These are phyloP conservation scores for Tromatobia lineatoria DNA, from an alignment of 2,888 invertebrate species.

Conservation along the genomic window DNA sequence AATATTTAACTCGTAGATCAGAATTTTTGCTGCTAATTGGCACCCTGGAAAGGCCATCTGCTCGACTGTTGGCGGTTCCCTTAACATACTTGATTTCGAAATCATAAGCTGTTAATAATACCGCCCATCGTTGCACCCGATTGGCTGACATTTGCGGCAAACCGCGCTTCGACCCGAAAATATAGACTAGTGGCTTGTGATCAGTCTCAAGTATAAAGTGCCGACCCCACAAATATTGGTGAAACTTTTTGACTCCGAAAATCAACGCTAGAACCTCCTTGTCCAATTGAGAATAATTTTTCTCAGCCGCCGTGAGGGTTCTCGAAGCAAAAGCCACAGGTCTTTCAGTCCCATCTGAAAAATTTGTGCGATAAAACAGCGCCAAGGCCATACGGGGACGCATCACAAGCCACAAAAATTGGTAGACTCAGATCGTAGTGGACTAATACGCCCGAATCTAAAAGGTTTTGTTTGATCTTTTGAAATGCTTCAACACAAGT, in stretches of 20 bases:
- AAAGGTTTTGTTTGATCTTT: too few relatives aligned
- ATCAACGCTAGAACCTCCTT: conserved; percentile 79
- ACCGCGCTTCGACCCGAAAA: conserved; percentile 39
- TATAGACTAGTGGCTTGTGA: conserved; percentile 35
- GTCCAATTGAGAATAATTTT: conserved; percentile 74
- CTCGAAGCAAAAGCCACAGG: conserved; percentile 67
- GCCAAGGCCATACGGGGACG: conserved; percentile 79
- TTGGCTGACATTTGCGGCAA: conserved; percentile 44
- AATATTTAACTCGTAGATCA: too few relatives aligned
- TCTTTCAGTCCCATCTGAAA: conserved; percentile 58
- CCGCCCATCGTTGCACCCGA: conserved; percentile 40
- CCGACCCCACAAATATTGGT: conserved; percentile 21
- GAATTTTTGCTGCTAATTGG: too few relatives aligned
- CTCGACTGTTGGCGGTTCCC: too few relatives aligned
- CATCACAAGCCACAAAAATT: conserved; percentile 81
- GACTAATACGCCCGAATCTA: conserved; percentile 58
- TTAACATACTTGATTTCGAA: conserved; percentile 45
- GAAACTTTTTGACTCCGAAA: conserved; percentile 72
- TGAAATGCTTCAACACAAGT: too few relatives aligned
- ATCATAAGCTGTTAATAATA: conserved; percentile 47
- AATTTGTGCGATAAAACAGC: conserved; percentile 73
- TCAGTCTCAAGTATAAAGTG: conserved; percentile 32
- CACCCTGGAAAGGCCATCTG: too few relatives aligned
- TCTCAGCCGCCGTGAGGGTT: conserved; percentile 56
- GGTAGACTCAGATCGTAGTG: conserved; percentile 69